Evolutionary conservation across 2,797 vertebrate genomes (phyloP), one percentile per base, ranked within the genome.

Genomic region (Pampus argenteus): DNA sequence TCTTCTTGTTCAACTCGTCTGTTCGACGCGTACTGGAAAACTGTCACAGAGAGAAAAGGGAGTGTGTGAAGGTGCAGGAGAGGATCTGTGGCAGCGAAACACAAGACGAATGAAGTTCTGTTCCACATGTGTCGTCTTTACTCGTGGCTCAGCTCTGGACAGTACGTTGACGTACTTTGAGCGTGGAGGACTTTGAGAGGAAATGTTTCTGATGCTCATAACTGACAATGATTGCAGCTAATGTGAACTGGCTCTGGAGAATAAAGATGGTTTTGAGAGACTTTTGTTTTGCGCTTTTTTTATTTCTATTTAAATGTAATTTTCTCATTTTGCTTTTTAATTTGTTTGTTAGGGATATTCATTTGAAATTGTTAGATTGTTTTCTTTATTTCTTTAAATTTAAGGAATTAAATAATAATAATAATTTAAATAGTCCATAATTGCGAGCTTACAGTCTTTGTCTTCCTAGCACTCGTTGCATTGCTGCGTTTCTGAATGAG

Each of bases 191-290:
- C 81, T 86, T 82, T 57, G 29, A 36, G 49, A 77, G 69, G 79
- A 59, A 52, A 69, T 23, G 63, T 62, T 84, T 54, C 66, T 66
- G 51, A 74, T 76, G 74, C 70, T 82, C 56, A 67, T 74, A 80
- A 79, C 62, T 58, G 75, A 81, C 64, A 28, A 67, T 85, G 87
- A 90, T 83, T 89, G 89, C 91, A 85, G 87, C 90, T 86, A 85
- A 92, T 92, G 89, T 94, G 89, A 94, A 91, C 74, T 89, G 86
- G 89, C 80, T 90, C 82, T 83, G 89, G 79, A 92, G 80, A 94
- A 94, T 95, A 95, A 95, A 95, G 91, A 90, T 89, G 89, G 89
- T 92, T 95, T 93, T 89, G 84, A 92, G 88, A 94, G 88, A 89
- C 60, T 59, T 65, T 78, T 18, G n/a, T 55, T 61, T 38, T 59